Base-by-base conservation (phyloP, 2,888 invertebrate genomes). In the Meteorus colon region DNA sequence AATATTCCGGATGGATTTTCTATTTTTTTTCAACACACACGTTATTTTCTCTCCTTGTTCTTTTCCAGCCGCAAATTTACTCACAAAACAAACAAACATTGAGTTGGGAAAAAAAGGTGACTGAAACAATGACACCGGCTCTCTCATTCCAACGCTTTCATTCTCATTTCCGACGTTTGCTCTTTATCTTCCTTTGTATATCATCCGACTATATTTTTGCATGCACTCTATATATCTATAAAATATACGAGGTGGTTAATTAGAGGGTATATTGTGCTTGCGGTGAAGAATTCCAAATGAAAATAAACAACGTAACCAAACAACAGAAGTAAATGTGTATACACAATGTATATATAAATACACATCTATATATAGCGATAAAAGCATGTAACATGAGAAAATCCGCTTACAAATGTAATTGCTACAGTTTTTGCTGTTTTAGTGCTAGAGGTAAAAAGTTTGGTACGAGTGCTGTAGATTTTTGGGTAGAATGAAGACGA, bases 371-470 rank as follows among this genome's bases (percentile, higher is more conserved):
- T 19, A n/a, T n/a, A 48, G 55, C 62, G 37, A 41, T 24, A 6
- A 41, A 16, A 60, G 37, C 41, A 70, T 68, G 45, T 68, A 48
- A 68, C 68, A 31, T 16, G 29, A 70, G 60, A 59, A 67, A 67
- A 68, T 66, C 65, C 73, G 67, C 67, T 74, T 74, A 67, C 59
- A 66, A 67, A 74, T 67, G 67, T 74, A 67, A 74, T 74, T 67
- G 59, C 67, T 14, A 67, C 59, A 67, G 73, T 74, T 74, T 74
- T 67, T 67, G 31, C n/a, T 27, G 60, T 74, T 41, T 31, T 31
- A 55, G 16, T 65, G 65, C 24, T n/a, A 29, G 19, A 60, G 59
- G 24, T 19, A 67, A 73, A 74, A 41, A 69, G 69, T 69, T 69
- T 19, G 16, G 34, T 41, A 27, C 60, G 55, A 70, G 41, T 41